These are phyloP conservation scores for Eulemur macaco DNA, from an alignment of 2,113 vertebrate species.

Conservation along the genomic window DNA sequence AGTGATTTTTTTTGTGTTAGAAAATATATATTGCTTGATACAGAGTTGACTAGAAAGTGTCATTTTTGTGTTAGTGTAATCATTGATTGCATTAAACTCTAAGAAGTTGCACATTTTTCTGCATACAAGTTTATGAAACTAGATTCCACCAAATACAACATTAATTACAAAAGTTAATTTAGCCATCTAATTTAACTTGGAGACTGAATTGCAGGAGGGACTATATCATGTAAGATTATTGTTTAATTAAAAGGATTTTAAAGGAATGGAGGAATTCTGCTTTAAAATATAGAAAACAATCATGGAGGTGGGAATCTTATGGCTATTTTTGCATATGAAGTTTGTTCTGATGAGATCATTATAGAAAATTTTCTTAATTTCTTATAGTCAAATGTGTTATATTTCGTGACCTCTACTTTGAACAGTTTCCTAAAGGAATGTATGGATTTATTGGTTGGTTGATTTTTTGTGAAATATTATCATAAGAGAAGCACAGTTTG, in stretches of 20 bases:
- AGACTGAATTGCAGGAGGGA: not conserved
- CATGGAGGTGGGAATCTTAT: accelerated
- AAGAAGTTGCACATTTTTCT: not conserved
- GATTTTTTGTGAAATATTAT: not conserved
- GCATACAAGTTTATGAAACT: not conserved
- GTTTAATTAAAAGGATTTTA: not conserved
- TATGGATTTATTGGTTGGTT: not conserved
- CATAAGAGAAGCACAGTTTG: not conserved
- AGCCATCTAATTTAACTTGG: no score
- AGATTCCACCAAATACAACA: no score
- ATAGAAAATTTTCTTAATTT: not conserved
- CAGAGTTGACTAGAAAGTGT: no score
- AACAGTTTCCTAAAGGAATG: not conserved
- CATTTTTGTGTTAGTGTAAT: not conserved
- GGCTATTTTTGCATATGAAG: not conserved
- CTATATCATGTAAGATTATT: no score
- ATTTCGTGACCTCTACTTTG: not conserved
- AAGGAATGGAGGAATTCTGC: not conserved
- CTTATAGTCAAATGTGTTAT: not conserved
- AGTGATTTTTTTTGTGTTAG: not conserved
- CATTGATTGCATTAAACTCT: not conserved
- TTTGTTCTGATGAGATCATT: no score
- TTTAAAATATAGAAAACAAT: not conserved
- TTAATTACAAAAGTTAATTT: not conserved
- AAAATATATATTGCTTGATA: not conserved